Evolutionary conservation across 2,113 vertebrate genomes (phyloP).

Genomic region (Mustelus asterias): DNA sequence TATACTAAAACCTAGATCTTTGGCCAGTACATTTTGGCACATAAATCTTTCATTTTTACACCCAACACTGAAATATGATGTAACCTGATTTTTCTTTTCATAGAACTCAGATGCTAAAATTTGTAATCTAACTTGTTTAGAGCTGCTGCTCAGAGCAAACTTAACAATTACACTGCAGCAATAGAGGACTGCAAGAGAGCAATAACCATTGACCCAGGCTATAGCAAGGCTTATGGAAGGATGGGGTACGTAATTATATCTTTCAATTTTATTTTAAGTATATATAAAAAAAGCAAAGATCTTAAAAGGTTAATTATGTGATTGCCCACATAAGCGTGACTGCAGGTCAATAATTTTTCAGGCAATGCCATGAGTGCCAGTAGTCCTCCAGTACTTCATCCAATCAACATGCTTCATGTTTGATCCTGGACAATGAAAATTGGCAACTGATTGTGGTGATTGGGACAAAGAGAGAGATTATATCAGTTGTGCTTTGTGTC

Average conservation of each 20-base stretch:
- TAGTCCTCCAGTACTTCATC: neutral
- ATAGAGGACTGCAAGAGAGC: constrained; percentile 88
- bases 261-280: neutral
- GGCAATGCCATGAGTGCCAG: neutral
- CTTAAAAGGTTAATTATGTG: neutral
- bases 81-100: neutral
- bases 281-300: neutral
- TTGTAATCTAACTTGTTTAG: constrained; percentile 52
- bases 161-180: constrained; percentile 81
- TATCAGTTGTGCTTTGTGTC: neutral
- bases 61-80: neutral
- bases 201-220: constrained; percentile 84
- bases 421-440: neutral
- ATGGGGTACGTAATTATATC: constrained; percentile 77
- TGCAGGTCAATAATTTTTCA: neutral
- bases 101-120: constrained; percentile 20
- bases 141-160: constrained; percentile 91
- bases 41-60: neutral
- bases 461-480: neutral
- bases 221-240: constrained; percentile 95
- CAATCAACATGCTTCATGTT: neutral
- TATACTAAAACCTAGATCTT: neutral
- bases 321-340: neutral
- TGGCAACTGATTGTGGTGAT: neutral
- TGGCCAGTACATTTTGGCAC: neutral